phyloP scores from a whole-genome alignment of 2,888 invertebrate species.

The Netelia melanura region DNA sequence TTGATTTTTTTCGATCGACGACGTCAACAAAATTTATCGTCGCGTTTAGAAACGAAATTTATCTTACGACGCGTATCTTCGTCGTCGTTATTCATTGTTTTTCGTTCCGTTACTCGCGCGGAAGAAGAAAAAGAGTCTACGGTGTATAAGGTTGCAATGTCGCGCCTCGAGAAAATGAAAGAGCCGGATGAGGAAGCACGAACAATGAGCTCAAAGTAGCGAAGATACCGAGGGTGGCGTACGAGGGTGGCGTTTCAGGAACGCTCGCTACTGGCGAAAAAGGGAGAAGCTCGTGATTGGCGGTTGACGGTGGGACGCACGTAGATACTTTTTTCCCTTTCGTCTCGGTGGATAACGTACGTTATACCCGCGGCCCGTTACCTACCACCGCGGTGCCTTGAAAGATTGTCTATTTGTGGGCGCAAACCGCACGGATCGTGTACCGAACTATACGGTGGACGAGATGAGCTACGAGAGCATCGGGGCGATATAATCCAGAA shows the following conservation, averaged over 20 bases:
- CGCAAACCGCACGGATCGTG: slow-evolving; percentile 22
- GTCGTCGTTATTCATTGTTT: slow-evolving; percentile 28
- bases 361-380: slow-evolving; percentile 10
- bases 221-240: not conserved
- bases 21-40: not conserved
- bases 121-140: slow-evolving; percentile 6
- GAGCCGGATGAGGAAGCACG: slow-evolving; percentile 17
- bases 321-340: slow-evolving; percentile 15
- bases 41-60: not conserved
- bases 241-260: not conserved
- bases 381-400: not conserved
- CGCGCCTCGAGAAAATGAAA: slow-evolving; percentile 9
- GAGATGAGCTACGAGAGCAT: slow-evolving; percentile 59
- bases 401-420: not conserved
- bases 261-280: slow-evolving; percentile 1
- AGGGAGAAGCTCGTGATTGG: slow-evolving; percentile 8
- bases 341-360: slow-evolving; percentile 17
- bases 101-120: not conserved
- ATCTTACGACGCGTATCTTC: not conserved
- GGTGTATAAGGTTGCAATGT: not conserved
- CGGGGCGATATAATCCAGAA: slow-evolving; percentile 76
- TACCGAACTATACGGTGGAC: slow-evolving; percentile 55
- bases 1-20: not conserved
- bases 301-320: slow-evolving; percentile 24
- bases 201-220: slow-evolving; percentile 21